Percentiles rank a stretch among this genome's conserved stretches.
phyloP scores from a whole-genome alignment of 2,113 vertebrate species.

The Archocentrus centrarchus region DNA sequence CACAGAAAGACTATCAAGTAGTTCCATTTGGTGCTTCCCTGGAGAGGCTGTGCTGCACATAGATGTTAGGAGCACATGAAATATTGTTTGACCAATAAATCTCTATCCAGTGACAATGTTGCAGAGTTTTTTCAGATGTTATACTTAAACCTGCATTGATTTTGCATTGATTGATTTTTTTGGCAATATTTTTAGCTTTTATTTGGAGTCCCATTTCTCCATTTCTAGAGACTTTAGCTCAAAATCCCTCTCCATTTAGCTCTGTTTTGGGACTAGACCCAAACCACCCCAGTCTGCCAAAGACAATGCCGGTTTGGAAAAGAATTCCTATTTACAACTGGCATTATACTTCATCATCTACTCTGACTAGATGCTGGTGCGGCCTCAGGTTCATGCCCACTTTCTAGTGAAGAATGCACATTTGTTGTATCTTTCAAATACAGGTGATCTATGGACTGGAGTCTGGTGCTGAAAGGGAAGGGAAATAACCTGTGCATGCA shows the following conservation, averaged over 20 bases:
- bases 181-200: neutral
- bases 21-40: neutral
- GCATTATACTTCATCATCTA: neutral
- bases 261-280: neutral
- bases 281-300: neutral
- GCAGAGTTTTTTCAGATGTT: too few relatives aligned
- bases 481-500: neutral
- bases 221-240: neutral
- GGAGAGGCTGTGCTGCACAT: neutral
- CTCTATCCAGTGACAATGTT: neutral
- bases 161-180: neutral
- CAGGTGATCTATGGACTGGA: neutral
- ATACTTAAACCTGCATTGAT: neutral
- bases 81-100: neutral
- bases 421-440: neutral
- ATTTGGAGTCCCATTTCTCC: neutral
- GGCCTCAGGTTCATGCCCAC: neutral
- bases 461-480: neutral
- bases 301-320: neutral
- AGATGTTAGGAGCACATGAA: neutral
- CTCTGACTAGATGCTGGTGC: neutral
- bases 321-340: neutral
- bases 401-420: neutral
- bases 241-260: neutral
- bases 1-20: constrained; percentile 1